A percentile compares a stretch with the other conserved stretches of the same genome.
Evolutionary conservation across 2,888 invertebrate genomes (phyloP).

Genomic region (Fragum whitleyi): DNA sequence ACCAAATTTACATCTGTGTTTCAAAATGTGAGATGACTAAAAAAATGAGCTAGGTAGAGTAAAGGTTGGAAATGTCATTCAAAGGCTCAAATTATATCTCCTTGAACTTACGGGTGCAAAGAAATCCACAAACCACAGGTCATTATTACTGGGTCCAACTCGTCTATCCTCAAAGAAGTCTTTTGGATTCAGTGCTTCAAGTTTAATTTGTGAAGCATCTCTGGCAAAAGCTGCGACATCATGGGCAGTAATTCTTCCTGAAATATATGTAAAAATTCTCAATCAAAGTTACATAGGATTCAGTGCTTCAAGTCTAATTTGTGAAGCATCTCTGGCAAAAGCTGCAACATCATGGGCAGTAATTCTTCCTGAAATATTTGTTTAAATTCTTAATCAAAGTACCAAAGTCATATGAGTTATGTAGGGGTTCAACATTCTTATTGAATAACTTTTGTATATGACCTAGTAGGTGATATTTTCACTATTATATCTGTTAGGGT

Average conservation of each 20-base stretch:
- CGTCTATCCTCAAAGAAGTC: constrained; percentile 87
- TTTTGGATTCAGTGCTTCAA: constrained; percentile 85
- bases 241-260: constrained; percentile 86
- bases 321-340: constrained; percentile 89
- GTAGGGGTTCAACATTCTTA: too few relatives aligned
- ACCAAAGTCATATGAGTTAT: too few relatives aligned
- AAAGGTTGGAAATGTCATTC: too few relatives aligned
- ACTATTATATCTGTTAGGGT: too few relatives aligned
- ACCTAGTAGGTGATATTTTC: too few relatives aligned
- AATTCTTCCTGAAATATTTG: constrained; percentile 84
- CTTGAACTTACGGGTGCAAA: constrained; percentile 89
- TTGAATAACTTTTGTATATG: too few relatives aligned
- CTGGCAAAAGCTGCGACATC: constrained; percentile 88
- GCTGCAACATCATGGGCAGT: constrained; percentile 86
- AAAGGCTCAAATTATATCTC: too few relatives aligned
- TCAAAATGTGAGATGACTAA: too few relatives aligned
- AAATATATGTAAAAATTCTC: background rate
- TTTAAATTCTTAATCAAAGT: background rate
- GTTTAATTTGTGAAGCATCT: constrained; percentile 86
- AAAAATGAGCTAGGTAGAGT: too few relatives aligned
- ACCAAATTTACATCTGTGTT: too few relatives aligned
- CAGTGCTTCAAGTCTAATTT: constrained; percentile 84
- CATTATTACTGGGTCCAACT: constrained; percentile 74
- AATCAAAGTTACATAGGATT: constrained; percentile 76
- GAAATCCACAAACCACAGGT: constrained; percentile 90